Evolutionary conservation across 2,797 vertebrate species (phyloP).

Genomic region (Coranthus polyacanthus): DNA sequence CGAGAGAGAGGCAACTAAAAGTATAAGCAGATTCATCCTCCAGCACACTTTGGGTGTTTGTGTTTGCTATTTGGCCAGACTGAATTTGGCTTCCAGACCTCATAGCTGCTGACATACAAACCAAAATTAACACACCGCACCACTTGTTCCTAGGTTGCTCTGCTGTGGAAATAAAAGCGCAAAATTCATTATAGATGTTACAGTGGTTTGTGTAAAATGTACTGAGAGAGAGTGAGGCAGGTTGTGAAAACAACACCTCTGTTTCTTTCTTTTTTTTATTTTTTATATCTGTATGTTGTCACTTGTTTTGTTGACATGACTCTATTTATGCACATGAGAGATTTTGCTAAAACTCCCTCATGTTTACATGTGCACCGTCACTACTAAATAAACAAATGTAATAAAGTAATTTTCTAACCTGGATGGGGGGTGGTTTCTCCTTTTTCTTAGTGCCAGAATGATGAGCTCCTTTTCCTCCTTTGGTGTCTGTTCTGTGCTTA

Average conservation of each 20-base stretch:
- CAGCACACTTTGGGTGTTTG: conserved; percentile 45
- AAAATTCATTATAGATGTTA: not conserved
- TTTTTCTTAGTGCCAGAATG: conserved; percentile 75
- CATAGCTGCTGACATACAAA: conserved; percentile 31
- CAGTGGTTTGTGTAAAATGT: too few species aligned
- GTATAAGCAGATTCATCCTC: not conserved
- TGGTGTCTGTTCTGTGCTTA: conserved; percentile 67
- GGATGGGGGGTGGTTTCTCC: conserved; percentile 61
- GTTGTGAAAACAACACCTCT: too few species aligned
- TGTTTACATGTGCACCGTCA: too few species aligned
- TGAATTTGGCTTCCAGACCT: conserved; percentile 41
- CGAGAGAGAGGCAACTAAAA: too few species aligned
- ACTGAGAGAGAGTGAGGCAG: not conserved
- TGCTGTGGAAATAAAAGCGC: not conserved
- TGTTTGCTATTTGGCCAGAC: conserved; percentile 30
- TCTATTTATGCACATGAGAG: too few species aligned
- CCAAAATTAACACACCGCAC: not conserved
- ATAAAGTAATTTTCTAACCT: conserved; percentile 63
- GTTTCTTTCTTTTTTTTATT: too few species aligned
- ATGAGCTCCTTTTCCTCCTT: conserved; percentile 69
- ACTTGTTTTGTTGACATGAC: too few species aligned
- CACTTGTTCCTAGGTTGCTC: not conserved
- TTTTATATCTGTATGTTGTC: too few species aligned
- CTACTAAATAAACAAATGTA: too few species aligned
- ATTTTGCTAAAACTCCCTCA: too few species aligned